phyloP scores from a whole-genome alignment of 2,888 invertebrate genomes.

The Tethea ocularis region DNA sequence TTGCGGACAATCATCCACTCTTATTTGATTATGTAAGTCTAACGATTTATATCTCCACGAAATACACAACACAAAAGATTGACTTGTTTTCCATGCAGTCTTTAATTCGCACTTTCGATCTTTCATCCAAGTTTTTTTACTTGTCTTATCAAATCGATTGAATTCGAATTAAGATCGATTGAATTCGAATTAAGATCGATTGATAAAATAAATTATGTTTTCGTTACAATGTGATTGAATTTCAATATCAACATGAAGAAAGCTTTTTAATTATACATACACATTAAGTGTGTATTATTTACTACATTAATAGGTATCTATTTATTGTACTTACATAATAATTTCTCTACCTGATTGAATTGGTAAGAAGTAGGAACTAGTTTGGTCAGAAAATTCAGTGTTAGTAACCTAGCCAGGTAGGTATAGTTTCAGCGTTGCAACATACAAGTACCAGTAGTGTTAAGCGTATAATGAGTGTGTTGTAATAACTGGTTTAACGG shows the following conservation, averaged over 20 bases:
- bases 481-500: slow-evolving; percentile 25
- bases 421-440: slow-evolving; percentile 20
- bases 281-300: slow-evolving; percentile 11
- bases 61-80: slow-evolving; percentile 27
- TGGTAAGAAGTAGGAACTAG: not conserved
- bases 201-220: slow-evolving; percentile 19
- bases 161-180: slow-evolving; percentile 35
- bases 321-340: too few species aligned
- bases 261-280: slow-evolving; percentile 23
- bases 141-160: slow-evolving; percentile 39
- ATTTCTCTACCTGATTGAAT: not conserved
- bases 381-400: not conserved
- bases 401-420: not conserved
- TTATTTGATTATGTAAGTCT: slow-evolving; percentile 37
- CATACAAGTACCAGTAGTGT: slow-evolving; percentile 25
- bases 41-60: slow-evolving; percentile 19
- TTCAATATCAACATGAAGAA: slow-evolving; percentile 22
- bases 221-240: slow-evolving; percentile 20
- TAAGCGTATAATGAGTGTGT: slow-evolving; percentile 28
- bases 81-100: slow-evolving; percentile 43
- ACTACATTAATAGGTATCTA: not conserved
- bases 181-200: slow-evolving; percentile 37
- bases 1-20: slow-evolving; percentile 2
- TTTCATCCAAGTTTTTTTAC: slow-evolving; percentile 40
- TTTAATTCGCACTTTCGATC: slow-evolving; percentile 51